Evolutionary conservation across 2,797 vertebrate genomes (phyloP).

Genomic region (Champsocephalus esox): DNA sequence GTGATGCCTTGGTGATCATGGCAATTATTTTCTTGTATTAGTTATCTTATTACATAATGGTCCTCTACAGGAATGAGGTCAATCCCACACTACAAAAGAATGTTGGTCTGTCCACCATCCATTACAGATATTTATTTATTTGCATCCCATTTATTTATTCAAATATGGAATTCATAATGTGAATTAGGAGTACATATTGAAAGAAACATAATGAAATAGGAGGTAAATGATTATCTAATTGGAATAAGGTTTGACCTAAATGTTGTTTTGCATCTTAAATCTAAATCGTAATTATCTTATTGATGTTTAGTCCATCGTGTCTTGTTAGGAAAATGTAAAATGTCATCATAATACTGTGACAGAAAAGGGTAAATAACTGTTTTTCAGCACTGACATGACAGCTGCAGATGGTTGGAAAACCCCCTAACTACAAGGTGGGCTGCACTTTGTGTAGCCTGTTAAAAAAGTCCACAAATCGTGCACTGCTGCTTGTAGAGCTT

Average conservation of each 20-base stretch:
- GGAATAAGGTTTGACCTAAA: not conserved
- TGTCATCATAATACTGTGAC: not conserved
- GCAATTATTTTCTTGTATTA: not conserved
- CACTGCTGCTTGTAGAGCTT: not conserved
- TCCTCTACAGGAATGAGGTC: not conserved
- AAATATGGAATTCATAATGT: not conserved
- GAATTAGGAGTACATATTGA: too few species aligned
- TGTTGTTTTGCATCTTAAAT: not conserved
- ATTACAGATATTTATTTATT: not conserved
- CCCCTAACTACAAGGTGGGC: not conserved
- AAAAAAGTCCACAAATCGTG: not conserved
- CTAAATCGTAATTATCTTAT: not conserved
- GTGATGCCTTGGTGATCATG: constrained; percentile 16
- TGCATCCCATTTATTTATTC: not conserved
- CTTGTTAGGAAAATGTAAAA: not conserved
- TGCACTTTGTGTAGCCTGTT: not conserved
- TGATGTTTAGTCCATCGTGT: not conserved
- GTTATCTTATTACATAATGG: not conserved
- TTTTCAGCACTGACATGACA: not conserved
- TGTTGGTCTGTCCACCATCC: not conserved
- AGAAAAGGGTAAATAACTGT: not conserved
- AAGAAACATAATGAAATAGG: not conserved
- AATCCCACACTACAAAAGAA: not conserved
- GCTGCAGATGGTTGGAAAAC: not conserved
- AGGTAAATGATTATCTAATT: not conserved